Evolutionary conservation across 1,140 invertebrate genomes (phyloP), one percentile per base, ranked within the genome.

Genomic region (Steinernema feltiae): DNA sequence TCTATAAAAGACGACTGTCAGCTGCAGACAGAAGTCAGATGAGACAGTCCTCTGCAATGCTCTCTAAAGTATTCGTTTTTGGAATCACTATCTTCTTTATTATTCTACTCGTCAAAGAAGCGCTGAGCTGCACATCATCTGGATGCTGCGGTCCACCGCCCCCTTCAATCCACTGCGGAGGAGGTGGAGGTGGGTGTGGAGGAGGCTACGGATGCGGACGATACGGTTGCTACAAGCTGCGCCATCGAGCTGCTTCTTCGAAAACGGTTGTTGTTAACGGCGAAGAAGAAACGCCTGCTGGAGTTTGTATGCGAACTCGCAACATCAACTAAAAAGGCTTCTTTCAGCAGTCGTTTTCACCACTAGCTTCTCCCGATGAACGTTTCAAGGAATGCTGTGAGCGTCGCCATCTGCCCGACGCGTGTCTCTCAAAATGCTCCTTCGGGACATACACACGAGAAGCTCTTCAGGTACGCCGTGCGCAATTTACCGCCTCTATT

Each of bases 351-450:
- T 63, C 53, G 24, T 21, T 63, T 7, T 63, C 53, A 3, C 24
- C 24, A 7, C 24, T 63, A 3, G 24, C 32, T 12, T 77, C 69
- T 30, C 82, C 82, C 24, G 79, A 83, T 63, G 83, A 85, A 41
- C 72, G 71, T n/a, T 83, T 83, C 73, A 75, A 76, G 70, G 76
- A 79, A 69, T 83, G 77, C 53, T 84, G 84, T 69, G 77, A 83
- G 70, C 79, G 82, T 18, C 75, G 84, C 27, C 73, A 76, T 31
- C 79, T 84, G 18, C 82, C 82, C 17, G 82, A 82, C 69, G 72
- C 82, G 0, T 82, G 82, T 46, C 70, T 82, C 3, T 69, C 70
- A 21, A 81, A 81, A 24, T 82, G 82, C 76, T 77, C 71, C 35
- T 82, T 77, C 77, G 41, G 74, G 30, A 78, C 82, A 2, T 82